These are phyloP conservation scores for Diacarnus erythraeanus DNA, from an alignment of 37 sponge, comb jelly and placozoan species.

Conservation along the genomic window DNA sequence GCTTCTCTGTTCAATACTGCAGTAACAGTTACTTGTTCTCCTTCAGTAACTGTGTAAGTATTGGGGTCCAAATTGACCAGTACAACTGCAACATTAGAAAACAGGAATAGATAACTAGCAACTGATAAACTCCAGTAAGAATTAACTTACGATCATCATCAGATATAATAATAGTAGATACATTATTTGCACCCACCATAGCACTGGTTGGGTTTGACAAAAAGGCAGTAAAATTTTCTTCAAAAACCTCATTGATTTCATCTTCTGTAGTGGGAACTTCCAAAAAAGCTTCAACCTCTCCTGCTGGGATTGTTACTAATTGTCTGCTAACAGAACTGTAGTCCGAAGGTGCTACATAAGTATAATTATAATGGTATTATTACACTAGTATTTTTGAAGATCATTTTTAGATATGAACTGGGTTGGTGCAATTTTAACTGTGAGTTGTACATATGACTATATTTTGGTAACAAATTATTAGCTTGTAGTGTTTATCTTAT, in stretches of 20 bases:
- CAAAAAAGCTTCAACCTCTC: not conserved
- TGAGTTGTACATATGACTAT: no score
- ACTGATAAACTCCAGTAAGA: not conserved
- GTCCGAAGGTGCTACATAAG: no score
- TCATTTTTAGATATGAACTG: no score
- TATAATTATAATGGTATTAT: no score
- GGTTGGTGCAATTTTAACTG: no score
- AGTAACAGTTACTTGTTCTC: not conserved
- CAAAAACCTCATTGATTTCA: conserved; percentile 3
- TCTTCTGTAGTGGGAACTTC: conserved; percentile 30
- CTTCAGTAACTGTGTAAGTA: not conserved
- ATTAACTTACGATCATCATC: conserved; percentile 51
- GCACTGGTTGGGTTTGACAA: not conserved
- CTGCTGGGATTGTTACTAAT: conserved; percentile 13
- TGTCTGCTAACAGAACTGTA: no score
- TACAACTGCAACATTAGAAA: not conserved
- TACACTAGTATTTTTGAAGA: no score
- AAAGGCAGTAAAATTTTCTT: conserved; percentile 13
- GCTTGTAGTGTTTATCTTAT: no score
- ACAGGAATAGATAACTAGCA: not conserved
- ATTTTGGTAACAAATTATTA: no score
- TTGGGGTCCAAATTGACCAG: conserved; percentile 11
- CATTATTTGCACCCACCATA: not conserved
- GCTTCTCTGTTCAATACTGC: not conserved
- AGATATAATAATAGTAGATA: conserved; percentile 12